Percentiles rank a stretch among this genome's conserved stretches.
These are phyloP conservation scores for Casuarius casuarius DNA, from an alignment of 2,113 vertebrate species.

Conservation along the genomic window DNA sequence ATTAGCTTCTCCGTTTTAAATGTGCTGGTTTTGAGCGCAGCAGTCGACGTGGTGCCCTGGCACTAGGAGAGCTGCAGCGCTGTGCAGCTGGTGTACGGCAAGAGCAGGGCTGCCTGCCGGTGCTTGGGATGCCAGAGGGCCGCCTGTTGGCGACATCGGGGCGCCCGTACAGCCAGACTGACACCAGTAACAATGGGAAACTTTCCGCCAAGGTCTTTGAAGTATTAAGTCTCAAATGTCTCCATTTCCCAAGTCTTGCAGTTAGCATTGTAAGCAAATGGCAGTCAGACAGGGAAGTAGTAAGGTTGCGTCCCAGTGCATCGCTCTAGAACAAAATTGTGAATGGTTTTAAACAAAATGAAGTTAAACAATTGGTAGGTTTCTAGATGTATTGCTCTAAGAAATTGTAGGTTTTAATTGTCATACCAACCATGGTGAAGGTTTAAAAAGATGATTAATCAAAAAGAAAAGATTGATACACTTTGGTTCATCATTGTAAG, in stretches of 20 bases:
- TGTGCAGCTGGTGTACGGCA: not conserved
- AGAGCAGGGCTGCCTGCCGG: fast-evolving
- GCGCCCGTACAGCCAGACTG: not conserved
- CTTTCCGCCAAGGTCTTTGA: not conserved
- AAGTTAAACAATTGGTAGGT: not conserved
- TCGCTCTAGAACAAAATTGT: not conserved
- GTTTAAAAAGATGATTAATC: not conserved
- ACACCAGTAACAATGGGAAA: not conserved
- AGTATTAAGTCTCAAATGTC: not conserved
- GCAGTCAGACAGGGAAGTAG: not conserved
- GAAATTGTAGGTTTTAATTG: not conserved
- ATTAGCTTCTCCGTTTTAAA: not conserved
- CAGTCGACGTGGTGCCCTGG: not conserved
- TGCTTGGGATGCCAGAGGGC: not conserved
- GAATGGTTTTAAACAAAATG: not conserved
- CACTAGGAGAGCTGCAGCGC: not conserved
- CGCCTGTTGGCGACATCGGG: not conserved
- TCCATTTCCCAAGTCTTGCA: not conserved
- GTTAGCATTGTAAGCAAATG: not conserved
- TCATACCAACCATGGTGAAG: not conserved
- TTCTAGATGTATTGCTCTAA: not conserved
- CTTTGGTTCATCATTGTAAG: not conserved
- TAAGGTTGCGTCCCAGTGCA: fast-evolving
- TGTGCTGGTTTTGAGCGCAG: not conserved
- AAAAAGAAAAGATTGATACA: not conserved